Evolutionary conservation across 2,113 vertebrate genomes (phyloP).

Genomic region (Podarcis raffonei): DNA sequence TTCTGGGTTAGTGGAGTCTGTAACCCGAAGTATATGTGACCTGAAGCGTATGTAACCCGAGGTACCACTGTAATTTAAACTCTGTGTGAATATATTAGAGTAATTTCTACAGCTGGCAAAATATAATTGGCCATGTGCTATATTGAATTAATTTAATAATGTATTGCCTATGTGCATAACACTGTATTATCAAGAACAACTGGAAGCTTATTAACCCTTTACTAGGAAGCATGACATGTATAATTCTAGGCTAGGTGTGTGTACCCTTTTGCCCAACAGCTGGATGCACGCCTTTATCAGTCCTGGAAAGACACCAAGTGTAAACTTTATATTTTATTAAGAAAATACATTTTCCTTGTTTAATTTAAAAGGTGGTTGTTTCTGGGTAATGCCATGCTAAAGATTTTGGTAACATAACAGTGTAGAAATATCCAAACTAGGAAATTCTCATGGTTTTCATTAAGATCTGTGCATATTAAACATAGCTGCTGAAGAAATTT

Average conservation of each 20-base stretch:
- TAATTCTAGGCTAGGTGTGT: no score
- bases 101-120: neutral
- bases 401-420: neutral
- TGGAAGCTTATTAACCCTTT: neutral
- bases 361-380: neutral
- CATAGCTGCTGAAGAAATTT: neutral
- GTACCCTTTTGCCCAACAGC: neutral
- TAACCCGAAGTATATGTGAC: no score
- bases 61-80: neutral
- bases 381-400: neutral
- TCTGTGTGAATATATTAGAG: neutral
- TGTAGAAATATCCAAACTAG: neutral
- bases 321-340: neutral
- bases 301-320: neutral
- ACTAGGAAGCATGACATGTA: neutral
- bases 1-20: no score
- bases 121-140: neutral
- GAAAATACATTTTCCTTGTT: neutral
- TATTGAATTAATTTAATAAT: no score
- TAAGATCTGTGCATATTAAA: neutral
- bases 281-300: neutral
- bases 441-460: neutral
- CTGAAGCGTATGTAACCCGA: no score
- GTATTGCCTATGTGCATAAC: neutral
- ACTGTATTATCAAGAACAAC: neutral